Percentiles rank a stretch among this genome's conserved stretches.
phyloP scores from a whole-genome alignment of 2,797 vertebrate genomes.

The Malacoctenus gilli region DNA sequence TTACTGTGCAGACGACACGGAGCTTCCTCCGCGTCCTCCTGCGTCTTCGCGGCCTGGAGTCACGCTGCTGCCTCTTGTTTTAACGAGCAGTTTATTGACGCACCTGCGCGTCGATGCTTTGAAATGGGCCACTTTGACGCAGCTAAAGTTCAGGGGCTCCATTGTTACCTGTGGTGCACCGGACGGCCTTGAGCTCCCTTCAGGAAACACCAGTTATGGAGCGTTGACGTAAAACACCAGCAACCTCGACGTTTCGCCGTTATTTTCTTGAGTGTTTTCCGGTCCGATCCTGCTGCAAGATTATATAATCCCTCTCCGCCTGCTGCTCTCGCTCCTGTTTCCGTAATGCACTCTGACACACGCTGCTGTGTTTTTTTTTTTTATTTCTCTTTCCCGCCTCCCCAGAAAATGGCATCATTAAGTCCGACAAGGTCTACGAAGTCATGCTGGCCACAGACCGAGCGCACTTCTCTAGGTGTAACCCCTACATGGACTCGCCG shows the following conservation, averaged over 20 bases:
- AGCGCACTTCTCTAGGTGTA: slow-evolving; percentile 94
- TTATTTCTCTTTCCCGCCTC: slow-evolving; percentile 49
- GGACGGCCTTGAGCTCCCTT: no score
- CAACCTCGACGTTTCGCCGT: background rate
- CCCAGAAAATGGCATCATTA: slow-evolving; percentile 98
- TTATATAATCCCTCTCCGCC: slow-evolving; percentile 20
- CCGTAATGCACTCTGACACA: slow-evolving; percentile 32
- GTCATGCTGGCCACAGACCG: slow-evolving; percentile 97
- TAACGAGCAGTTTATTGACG: no score
- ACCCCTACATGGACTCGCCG: slow-evolving; percentile 99
- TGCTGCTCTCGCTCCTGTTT: slow-evolving; percentile 12
- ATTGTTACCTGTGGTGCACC: no score
- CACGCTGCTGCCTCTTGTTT: background rate
- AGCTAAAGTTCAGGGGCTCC: no score
- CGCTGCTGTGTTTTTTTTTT: no score
- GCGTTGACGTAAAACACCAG: no score
- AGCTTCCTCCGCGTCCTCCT: background rate
- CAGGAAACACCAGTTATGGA: no score
- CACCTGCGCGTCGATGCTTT: no score
- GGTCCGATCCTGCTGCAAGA: slow-evolving; percentile 9
- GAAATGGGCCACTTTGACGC: no score
- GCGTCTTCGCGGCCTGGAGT: background rate
- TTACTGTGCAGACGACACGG: slow-evolving; percentile 30
- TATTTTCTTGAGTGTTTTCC: background rate
- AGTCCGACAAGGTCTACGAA: slow-evolving; percentile 97